These are phyloP conservation scores for Rhinogobio ventralis DNA, from an alignment of 2,797 vertebrate species.

Conservation along the genomic window DNA sequence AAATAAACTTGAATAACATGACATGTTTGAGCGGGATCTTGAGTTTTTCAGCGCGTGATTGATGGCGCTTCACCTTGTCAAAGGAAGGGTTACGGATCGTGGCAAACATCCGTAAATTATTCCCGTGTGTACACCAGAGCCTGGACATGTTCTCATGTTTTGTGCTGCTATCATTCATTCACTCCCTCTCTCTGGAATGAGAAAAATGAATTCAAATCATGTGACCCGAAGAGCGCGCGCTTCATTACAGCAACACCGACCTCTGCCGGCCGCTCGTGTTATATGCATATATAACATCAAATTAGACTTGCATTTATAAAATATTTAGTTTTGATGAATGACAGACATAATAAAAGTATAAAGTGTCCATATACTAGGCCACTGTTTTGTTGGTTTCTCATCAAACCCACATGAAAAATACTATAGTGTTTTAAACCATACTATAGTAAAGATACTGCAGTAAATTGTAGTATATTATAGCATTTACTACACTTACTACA, in stretches of 20 bases:
- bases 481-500: too few species aligned
- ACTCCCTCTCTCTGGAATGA: neutral
- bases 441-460: too few species aligned
- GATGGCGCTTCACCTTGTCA: constrained; percentile 56
- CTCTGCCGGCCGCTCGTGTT: neutral
- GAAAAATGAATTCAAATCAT: neutral
- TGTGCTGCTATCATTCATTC: neutral
- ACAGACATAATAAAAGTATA: too few species aligned
- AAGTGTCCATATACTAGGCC: neutral
- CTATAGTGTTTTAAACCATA: too few species aligned
- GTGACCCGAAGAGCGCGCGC: neutral
- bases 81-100: constrained; percentile 67
- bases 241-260: neutral
- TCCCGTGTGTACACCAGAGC: constrained; percentile 63
- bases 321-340: neutral
- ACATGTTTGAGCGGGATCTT: neutral
- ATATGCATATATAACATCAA: rapidly evolving
- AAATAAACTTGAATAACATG: neutral
- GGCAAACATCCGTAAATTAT: constrained; percentile 64
- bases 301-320: neutral
- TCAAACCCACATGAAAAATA: too few species aligned
- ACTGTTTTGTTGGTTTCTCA: too few species aligned
- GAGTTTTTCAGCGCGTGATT: neutral
- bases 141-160: constrained; percentile 37
- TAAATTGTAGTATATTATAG: too few species aligned